Base-by-base conservation (phyloP, 1,140 invertebrate species). In the Cyclina sinensis region DNA sequence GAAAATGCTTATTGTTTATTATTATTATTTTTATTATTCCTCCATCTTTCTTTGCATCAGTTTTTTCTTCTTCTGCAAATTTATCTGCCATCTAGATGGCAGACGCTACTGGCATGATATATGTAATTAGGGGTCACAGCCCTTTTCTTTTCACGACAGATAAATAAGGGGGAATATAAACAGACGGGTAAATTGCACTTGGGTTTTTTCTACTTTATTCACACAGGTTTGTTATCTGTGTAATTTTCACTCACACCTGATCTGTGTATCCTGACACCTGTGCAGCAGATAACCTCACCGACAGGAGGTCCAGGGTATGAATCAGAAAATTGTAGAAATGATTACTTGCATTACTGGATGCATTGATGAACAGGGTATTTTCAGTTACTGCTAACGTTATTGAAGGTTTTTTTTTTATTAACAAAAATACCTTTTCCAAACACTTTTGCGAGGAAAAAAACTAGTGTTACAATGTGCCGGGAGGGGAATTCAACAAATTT, bases 181-280 rank as follows among this genome's bases (percentile, higher is more conserved):
- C 32, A 35, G 65, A 70, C 65, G 65, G 32, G 32, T 70, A 37
- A 70, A 70, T 70, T 70, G 65, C 65, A 70, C 32, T 70, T 70
- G 18, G 14, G 57, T 4, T 24, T 21, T 62, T 11, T 11, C 57
- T 27, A 62, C 57, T 62, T n/a, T 37, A 14, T 70, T 70, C 65
- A n/a, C 65, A 37, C 24, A n/a, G 65, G 14, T 70, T 35, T 70
- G 65, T 70, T 70, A 70, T 70, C 65, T 37, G 2, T 16, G 35
- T 39, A 70, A 70, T 70, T 70, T 70, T 37, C 65, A 37, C 65
- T 70, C 30, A 37, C 65, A 70, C 65, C 65, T 70, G 65, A 70
- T 70, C 14, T 70, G 30, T 70, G 65, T 70, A 70, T 37, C 65
- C 65, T 14, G 35, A 70, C 65, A 70, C 65, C 65, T 70, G 65